phyloP scores from a whole-genome alignment of 1,140 invertebrate genomes.

The Procambarus virginalis region DNA sequence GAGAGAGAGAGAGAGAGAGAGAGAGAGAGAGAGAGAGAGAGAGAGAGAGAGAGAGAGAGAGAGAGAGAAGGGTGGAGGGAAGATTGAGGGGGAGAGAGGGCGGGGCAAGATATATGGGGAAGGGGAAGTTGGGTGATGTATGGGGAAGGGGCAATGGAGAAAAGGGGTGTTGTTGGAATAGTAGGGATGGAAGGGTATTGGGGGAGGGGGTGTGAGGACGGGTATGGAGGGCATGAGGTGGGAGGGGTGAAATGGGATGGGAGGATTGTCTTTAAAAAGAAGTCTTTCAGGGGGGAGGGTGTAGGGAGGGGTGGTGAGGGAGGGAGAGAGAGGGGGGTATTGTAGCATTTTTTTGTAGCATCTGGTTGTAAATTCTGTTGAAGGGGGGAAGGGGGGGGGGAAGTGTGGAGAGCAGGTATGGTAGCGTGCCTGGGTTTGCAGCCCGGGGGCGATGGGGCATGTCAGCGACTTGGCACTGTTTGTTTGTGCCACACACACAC shows the following conservation, averaged over 20 bases:
- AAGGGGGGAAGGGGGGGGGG: not conserved
- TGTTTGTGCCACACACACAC: conserved; percentile 25
- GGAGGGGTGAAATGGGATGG: no score
- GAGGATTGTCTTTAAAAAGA: no score
- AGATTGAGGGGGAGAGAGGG: conserved; percentile 25
- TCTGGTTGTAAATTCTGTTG: no score
- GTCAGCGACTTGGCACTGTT: conserved; percentile 47
- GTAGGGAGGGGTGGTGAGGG: no score
- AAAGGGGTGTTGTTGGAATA: not conserved
- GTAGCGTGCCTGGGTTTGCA: not conserved
- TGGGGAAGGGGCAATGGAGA: not conserved
- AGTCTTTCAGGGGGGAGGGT: no score
- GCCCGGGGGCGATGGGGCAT: conserved; percentile 37
- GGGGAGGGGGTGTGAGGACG: no score
- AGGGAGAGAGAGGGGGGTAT: no score
- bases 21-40: conserved; percentile 37
- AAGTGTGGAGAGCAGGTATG: not conserved
- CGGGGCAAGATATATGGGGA: not conserved
- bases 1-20: conserved; percentile 30
- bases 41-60: conserved; percentile 32
- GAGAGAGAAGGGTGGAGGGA: conserved; percentile 7
- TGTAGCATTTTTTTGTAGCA: no score
- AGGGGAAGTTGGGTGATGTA: no score
- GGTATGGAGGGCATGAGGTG: no score
- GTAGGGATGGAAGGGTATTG: no score